A percentile compares a stretch with the other conserved stretches of the same genome.
These are phyloP conservation scores for Campoletis sonorensis DNA, from an alignment of 1,140 invertebrate species.

Conservation along the genomic window DNA sequence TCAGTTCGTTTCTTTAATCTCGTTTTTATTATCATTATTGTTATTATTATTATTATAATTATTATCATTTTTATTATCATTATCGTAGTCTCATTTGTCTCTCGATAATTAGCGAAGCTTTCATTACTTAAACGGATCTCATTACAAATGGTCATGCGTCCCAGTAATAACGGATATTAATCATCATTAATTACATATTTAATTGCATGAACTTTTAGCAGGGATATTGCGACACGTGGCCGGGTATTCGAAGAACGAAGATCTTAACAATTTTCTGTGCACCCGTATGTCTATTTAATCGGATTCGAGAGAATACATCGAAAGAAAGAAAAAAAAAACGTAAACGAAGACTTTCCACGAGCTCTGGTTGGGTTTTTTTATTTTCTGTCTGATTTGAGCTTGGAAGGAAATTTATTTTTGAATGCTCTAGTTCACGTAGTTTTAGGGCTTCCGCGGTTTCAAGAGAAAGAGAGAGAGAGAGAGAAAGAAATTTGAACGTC, in stretches of 20 bases:
- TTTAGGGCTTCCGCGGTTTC: too few relatives aligned
- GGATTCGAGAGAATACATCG: neutral
- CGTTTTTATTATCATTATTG: too few relatives aligned
- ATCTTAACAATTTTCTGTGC: neutral
- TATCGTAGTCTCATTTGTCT: neutral
- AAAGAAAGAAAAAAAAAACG: too few relatives aligned
- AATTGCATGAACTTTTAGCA: neutral
- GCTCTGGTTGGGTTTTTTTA: too few relatives aligned
- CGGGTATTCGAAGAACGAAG: too few relatives aligned
- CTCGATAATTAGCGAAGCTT: neutral
- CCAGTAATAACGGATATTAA: neutral
- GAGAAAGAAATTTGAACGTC: too few relatives aligned
- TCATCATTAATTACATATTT: slow-evolving; percentile 4
- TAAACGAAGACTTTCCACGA: too few relatives aligned
- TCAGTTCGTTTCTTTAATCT: slow-evolving; percentile 20
- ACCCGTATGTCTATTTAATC: neutral
- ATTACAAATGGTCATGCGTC: neutral
- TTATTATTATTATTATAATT: slow-evolving; percentile 6
- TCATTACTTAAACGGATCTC: neutral
- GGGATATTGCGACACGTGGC: too few relatives aligned
- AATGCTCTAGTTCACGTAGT: too few relatives aligned
- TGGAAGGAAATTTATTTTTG: neutral
- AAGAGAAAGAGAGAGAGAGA: too few relatives aligned
- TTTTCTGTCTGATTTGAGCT: neutral
- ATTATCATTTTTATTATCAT: too few relatives aligned